Evolutionary conservation across 2,888 invertebrate genomes (phyloP).

Genomic region (Pandemis heparana): DNA sequence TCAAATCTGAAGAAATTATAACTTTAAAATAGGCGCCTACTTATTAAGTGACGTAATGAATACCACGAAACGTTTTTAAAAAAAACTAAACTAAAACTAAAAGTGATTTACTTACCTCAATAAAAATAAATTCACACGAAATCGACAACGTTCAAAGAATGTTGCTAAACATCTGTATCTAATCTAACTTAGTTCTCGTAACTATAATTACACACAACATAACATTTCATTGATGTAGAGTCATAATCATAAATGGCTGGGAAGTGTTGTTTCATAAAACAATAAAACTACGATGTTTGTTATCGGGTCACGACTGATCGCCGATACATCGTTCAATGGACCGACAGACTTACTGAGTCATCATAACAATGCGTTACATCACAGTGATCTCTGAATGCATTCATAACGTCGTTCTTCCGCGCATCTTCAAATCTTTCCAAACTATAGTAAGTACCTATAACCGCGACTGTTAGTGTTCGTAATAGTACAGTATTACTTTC

Average conservation of each 20-base stretch:
- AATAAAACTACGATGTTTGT: slow-evolving; percentile 25
- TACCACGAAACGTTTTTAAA: background rate
- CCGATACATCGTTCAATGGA: background rate
- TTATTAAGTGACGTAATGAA: background rate
- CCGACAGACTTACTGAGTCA: slow-evolving; percentile 43
- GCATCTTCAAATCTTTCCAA: slow-evolving; percentile 9
- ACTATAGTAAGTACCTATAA: background rate
- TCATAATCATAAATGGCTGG: background rate
- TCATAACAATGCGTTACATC: slow-evolving; percentile 48
- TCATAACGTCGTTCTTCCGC: background rate
- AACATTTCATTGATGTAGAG: slow-evolving; percentile 7
- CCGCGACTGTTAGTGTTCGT: background rate
- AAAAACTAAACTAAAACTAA: background rate
- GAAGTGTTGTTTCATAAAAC: slow-evolving; percentile 27
- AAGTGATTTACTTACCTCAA: background rate
- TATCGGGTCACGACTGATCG: slow-evolving; percentile 29
- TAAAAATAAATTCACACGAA: slow-evolving; percentile 3
- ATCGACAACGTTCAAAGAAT: slow-evolving; percentile 14
- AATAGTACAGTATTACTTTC: background rate
- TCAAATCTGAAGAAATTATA: no score
- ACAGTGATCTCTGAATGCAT: slow-evolving; percentile 15
- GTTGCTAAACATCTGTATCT: slow-evolving; percentile 22
- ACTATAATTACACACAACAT: slow-evolving; percentile 21
- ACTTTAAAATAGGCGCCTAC: background rate
- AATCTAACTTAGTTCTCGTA: slow-evolving; percentile 12